Conservation (phyloP, 2,888 invertebrate genomes). For the Pheosia tremula region DNA sequence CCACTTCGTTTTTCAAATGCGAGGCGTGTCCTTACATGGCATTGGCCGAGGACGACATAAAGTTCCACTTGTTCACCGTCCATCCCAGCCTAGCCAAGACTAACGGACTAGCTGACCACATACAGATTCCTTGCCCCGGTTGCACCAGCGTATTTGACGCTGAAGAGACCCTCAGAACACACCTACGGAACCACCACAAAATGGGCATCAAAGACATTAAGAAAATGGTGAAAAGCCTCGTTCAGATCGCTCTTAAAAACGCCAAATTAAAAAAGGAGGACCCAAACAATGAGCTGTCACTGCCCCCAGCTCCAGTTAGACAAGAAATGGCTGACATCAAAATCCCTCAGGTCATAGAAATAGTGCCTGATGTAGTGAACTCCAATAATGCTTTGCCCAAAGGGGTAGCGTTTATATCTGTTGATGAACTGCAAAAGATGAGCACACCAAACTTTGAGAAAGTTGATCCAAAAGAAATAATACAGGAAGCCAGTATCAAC, state of each 20-base stretch:
- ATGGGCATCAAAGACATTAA: conserved; percentile 85
- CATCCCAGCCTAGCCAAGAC: conserved; percentile 79
- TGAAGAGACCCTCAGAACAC: conserved; percentile 85
- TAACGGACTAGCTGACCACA: conserved; percentile 80
- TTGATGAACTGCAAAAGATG: conserved; percentile 77
- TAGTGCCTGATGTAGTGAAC: conserved; percentile 65
- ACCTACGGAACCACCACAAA: conserved; percentile 88
- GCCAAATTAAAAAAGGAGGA: conserved; percentile 73
- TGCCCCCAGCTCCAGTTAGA: conserved; percentile 33
- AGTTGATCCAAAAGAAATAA: conserved; percentile 78
- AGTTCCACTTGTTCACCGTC: conserved; percentile 78
- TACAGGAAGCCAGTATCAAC: conserved; percentile 79
- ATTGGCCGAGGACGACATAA: conserved; percentile 79
- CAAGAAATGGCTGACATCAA: conserved; percentile 62
- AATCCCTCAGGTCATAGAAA: conserved; percentile 79
- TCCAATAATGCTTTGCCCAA: conserved; percentile 64
- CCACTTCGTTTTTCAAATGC: conserved; percentile 81
- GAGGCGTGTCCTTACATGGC: conserved; percentile 83
- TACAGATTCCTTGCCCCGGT: conserved; percentile 87
- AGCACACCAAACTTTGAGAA: conserved; percentile 77
- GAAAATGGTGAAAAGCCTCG: conserved; percentile 83
- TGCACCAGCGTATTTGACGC: conserved; percentile 87
- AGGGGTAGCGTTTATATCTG: conserved; percentile 75
- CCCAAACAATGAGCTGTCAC: conserved; percentile 34
- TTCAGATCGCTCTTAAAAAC: conserved; percentile 76